Conservation (phyloP, 2,113 vertebrate genomes). For the Myocastor coypus region DNA sequence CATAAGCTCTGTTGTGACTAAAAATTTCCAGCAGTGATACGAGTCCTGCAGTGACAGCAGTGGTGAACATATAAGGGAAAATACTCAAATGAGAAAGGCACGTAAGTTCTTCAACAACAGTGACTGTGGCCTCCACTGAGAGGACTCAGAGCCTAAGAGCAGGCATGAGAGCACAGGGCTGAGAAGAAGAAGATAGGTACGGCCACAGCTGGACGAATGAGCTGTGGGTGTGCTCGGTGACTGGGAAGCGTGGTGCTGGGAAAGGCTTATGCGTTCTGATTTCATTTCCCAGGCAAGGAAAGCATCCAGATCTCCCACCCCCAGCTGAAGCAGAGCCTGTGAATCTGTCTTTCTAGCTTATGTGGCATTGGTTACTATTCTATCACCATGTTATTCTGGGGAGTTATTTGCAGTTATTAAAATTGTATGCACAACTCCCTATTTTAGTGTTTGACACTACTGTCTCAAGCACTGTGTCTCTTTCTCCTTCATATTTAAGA, state of each 20-base stretch:
- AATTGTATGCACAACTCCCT: neutral
- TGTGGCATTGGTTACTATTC: neutral
- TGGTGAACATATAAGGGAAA: neutral
- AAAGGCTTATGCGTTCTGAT: neutral
- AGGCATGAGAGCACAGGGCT: neutral
- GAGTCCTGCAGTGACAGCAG: neutral
- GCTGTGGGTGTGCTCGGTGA: neutral
- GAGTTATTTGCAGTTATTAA: neutral
- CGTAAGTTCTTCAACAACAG: neutral
- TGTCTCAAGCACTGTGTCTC: neutral
- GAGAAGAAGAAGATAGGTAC: neutral
- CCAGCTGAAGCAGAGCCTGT: neutral
- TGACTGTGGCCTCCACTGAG: neutral
- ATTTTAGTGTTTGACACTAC: neutral
- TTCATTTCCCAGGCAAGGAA: neutral
- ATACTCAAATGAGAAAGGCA: neutral
- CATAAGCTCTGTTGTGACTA: neutral
- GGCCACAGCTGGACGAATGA: neutral
- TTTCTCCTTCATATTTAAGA: neutral
- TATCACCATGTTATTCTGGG: neutral
- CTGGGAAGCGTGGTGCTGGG: neutral
- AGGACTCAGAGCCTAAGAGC: accelerated
- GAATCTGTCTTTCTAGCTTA: neutral
- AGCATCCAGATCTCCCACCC: neutral
- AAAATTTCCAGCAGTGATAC: neutral